phyloP scores from a whole-genome alignment of 2,888 invertebrate genomes.

The Dugesia japonica region DNA sequence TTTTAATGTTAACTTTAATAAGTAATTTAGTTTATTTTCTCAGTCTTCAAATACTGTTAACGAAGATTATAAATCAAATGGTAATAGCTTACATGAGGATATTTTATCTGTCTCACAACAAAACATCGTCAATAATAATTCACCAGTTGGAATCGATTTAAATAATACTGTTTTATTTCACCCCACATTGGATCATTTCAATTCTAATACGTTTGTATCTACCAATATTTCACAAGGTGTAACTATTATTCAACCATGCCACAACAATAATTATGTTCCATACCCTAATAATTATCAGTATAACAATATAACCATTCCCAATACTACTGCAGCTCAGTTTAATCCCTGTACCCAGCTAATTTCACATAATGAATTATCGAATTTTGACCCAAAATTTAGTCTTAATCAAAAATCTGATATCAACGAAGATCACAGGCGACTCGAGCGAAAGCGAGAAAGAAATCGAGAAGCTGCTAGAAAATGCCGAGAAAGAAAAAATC shows the following conservation, averaged over 20 bases:
- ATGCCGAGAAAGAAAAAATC: conserved; percentile 3
- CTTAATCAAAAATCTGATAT: not conserved
- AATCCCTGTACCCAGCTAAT: not conserved
- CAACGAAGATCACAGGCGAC: not conserved
- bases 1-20: not conserved
- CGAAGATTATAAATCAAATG: not conserved
- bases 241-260: not conserved
- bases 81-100: not conserved
- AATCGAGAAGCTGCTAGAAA: conserved; percentile 4
- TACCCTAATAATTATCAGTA: not conserved
- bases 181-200: not conserved
- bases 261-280: not conserved
- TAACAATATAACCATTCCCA: not conserved
- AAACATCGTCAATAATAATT: not conserved
- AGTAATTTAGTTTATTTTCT: not conserved
- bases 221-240: not conserved
- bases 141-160: not conserved
- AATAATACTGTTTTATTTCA: not conserved
- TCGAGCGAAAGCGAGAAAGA: not conserved
- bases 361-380: not conserved
- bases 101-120: not conserved
- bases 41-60: not conserved
- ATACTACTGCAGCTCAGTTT: not conserved
- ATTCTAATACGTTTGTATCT: not conserved
- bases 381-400: not conserved